Evolutionary conservation across 2,113 vertebrate species (phyloP).

Genomic region (Gorsachius goisagi): DNA sequence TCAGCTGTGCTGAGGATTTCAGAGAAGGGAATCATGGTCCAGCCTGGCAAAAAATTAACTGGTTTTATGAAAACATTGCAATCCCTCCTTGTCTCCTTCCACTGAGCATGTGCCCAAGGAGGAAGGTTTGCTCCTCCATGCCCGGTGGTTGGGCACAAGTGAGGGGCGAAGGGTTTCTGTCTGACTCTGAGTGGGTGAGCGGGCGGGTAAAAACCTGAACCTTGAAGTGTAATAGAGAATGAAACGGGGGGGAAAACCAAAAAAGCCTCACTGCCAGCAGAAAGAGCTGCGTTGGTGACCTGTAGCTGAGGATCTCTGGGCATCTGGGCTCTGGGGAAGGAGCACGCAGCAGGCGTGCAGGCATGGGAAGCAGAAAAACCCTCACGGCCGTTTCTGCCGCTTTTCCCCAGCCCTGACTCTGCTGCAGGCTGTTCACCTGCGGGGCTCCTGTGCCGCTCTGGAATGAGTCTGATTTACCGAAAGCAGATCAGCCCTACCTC

Average conservation of each 20-base stretch:
- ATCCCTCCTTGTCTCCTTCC: background rate
- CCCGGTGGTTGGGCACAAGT: background rate
- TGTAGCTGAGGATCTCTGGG: background rate
- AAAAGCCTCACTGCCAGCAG: background rate
- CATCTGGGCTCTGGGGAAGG: background rate
- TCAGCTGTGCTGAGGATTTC: background rate
- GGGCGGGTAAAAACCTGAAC: background rate
- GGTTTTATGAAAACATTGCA: background rate
- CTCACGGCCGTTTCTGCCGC: background rate
- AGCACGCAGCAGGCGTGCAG: background rate
- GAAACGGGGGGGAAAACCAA: background rate
- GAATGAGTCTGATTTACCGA: background rate
- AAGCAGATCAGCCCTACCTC: background rate
- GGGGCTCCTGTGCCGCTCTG: background rate
- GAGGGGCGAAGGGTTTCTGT: background rate
- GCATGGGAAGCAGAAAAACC: background rate
- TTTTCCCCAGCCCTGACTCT: background rate
- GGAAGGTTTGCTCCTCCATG: background rate
- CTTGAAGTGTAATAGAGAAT: background rate
- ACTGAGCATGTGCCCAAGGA: background rate
- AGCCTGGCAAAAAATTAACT: background rate
- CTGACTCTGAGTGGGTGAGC: background rate
- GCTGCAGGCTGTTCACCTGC: background rate
- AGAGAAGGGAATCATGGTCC: background rate
- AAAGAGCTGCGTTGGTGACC: background rate